Base-by-base conservation (phyloP, 2,797 vertebrate genomes). In the Rhabdomys pumilio region DNA sequence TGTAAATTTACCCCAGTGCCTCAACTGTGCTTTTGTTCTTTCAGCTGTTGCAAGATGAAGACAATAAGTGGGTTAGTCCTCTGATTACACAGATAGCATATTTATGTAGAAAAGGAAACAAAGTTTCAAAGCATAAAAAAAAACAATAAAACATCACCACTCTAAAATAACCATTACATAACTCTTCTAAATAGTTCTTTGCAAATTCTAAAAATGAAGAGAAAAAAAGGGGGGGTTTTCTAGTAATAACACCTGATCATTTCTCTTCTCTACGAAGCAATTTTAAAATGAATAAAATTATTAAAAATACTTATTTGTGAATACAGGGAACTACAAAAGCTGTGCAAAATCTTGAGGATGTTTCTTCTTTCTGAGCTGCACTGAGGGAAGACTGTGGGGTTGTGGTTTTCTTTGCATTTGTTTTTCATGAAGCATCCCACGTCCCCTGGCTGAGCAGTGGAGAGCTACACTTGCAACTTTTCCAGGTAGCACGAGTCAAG, bases 301-400 rank as follows among this genome's bases (percentile, higher is more conserved):
- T 84, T 61, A 73, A 92, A 91, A 94, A 57, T 44, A 92, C 80
- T 8, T 88, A 92, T n/a, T 47, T 80, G 34, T 73, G 95, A 53
- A 24, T n/a, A 87, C 4, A 61, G 26, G 8, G 65, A 76, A 31
- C n/a, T 72, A 87, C 0, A 38, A 94, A 67, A 76, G 4, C 85
- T 2, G 50, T 85, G 19, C 0, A 91, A 89, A 61, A 67, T 79
- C 22, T 59, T 80, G 31, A 89, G 44, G 89, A n/a, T 38, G 92
- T n/a, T 12, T 92, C 44, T 63, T 24, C 75, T 47, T 91, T 87
- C 86, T 69, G 13, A 67, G 10, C 9, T 65, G 0, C 26, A 29
- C 24, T 11, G 34, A 50, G 24, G 86, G 55, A n/a, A 20, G 69
- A 57, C 7, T 72, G 11, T 77, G 50, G 82, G 31, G 69, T 50